Evolutionary conservation across 2,113 vertebrate genomes (phyloP).

Genomic region (Carettochelys insculpta): DNA sequence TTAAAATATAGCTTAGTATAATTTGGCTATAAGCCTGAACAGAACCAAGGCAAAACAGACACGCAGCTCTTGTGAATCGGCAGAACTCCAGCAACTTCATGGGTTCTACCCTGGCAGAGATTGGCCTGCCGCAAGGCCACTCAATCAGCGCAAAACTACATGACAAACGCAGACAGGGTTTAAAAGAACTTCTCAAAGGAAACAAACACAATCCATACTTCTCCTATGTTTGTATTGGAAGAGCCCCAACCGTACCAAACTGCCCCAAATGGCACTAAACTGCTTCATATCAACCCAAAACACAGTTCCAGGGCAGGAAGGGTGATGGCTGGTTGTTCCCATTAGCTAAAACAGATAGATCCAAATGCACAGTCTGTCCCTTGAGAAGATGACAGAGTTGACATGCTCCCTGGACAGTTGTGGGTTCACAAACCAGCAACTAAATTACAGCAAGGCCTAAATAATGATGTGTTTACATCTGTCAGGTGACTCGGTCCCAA

Average conservation of each 20-base stretch:
- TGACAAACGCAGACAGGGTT: accelerated
- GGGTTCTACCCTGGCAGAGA: neutral
- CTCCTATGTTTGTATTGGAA: neutral
- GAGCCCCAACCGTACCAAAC: accelerated
- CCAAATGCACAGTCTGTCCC: neutral
- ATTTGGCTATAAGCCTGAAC: neutral
- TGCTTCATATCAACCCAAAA: accelerated
- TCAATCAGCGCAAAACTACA: accelerated
- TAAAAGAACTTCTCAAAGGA: neutral
- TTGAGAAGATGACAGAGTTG: neutral
- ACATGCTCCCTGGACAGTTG: neutral
- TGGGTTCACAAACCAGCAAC: neutral
- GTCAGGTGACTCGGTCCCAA: neutral
- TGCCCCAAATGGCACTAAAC: neutral
- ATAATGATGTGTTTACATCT: accelerated
- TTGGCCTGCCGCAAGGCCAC: accelerated
- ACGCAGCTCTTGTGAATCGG: neutral
- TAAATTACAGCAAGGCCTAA: neutral
- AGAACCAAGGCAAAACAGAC: accelerated
- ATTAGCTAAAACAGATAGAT: neutral
- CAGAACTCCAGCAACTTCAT: neutral
- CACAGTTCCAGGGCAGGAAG: too few relatives aligned
- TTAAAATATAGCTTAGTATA: neutral
- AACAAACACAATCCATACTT: accelerated
- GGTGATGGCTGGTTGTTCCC: neutral